Conservation (phyloP, 2,797 vertebrate species). For the Hyperoplus immaculatus region DNA sequence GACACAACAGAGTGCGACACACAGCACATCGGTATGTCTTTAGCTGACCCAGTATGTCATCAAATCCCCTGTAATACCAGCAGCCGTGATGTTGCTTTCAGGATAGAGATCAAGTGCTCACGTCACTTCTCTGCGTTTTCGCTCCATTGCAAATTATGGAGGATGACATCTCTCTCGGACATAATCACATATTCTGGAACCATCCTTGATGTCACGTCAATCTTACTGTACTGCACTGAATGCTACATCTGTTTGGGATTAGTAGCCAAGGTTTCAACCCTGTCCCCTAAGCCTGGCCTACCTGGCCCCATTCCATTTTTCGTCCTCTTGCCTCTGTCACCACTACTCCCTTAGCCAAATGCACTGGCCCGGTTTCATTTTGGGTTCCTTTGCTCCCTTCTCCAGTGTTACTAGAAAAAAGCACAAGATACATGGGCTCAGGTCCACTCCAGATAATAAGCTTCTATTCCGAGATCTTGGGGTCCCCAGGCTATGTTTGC, state of each 20-base stretch:
- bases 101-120: slow-evolving; percentile 60
- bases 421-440: background rate
- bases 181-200: slow-evolving; percentile 70
- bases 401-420: slow-evolving; percentile 34
- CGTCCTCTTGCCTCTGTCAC: slow-evolving; percentile 20
- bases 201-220: slow-evolving; percentile 54
- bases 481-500: slow-evolving; percentile 16
- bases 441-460: slow-evolving; percentile 20
- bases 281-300: slow-evolving; percentile 35
- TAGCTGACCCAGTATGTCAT: slow-evolving; percentile 48
- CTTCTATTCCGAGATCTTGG: slow-evolving; percentile 12
- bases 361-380: slow-evolving; percentile 33
- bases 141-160: slow-evolving; percentile 57
- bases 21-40: slow-evolving; percentile 28
- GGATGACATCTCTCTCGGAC: slow-evolving; percentile 70
- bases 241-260: slow-evolving; percentile 77
- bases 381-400: slow-evolving; percentile 13
- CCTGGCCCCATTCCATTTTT: slow-evolving; percentile 55
- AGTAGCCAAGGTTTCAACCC: slow-evolving; percentile 56
- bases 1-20: slow-evolving; percentile 33
- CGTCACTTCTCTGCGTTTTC: slow-evolving; percentile 48
- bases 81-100: slow-evolving; percentile 40
- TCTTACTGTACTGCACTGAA: slow-evolving; percentile 51
- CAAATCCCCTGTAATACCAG: slow-evolving; percentile 65
- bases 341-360: slow-evolving; percentile 33